Evolutionary conservation across 2,113 vertebrate genomes (phyloP).

Genomic region (Plecotus auritus): DNA sequence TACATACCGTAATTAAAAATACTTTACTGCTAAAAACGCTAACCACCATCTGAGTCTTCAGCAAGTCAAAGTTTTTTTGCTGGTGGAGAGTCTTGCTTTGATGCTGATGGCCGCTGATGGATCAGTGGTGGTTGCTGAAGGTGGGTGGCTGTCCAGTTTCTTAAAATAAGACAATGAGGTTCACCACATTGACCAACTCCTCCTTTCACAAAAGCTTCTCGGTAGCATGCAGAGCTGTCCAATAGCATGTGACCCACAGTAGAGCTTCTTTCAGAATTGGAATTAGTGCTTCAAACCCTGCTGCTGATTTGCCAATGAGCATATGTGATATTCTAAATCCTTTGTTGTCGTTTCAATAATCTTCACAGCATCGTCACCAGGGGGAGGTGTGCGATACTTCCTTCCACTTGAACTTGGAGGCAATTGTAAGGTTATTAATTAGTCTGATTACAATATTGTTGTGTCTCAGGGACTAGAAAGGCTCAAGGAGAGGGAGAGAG

Average conservation of each 20-base stretch:
- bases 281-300: neutral
- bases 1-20: neutral
- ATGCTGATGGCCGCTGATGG: neutral
- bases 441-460: neutral
- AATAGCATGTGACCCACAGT: too few species aligned
- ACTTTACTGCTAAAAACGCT: neutral
- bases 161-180: neutral
- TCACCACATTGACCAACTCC: neutral
- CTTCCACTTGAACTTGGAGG: neutral
- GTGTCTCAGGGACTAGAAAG: neutral
- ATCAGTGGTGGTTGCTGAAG: neutral
- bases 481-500: neutral
- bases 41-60: neutral
- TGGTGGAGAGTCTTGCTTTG: neutral
- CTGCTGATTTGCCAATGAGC: neutral
- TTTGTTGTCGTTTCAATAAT: neutral
- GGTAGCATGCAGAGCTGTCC: neutral
- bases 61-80: neutral
- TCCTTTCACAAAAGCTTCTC: neutral
- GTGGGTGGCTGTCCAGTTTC: neutral
- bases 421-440: neutral
- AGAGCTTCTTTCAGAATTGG: neutral
- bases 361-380: neutral
- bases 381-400: too few species aligned
- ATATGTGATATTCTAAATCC: neutral